A percentile compares a stretch with the other conserved stretches of the same genome.
Evolutionary conservation across 2,888 invertebrate genomes (phyloP).

Genomic region (Latrodectus hesperus): DNA sequence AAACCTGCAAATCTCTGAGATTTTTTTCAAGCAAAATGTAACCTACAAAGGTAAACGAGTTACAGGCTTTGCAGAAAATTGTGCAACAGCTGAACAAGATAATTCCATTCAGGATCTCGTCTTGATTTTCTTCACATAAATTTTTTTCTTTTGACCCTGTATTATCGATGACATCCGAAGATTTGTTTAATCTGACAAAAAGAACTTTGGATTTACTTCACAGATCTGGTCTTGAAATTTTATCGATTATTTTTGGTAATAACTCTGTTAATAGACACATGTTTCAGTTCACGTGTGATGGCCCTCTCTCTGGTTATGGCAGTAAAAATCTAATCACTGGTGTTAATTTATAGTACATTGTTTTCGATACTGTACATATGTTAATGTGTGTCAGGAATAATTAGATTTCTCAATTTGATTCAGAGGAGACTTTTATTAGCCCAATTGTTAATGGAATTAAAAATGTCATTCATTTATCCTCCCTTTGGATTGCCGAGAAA

Average conservation of each 20-base stretch:
- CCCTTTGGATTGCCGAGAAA: not conserved
- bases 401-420: not conserved
- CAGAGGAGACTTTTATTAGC: not conserved
- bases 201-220: not conserved
- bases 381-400: slow-evolving; percentile 20
- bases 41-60: slow-evolving; percentile 10
- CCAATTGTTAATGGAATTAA: not conserved
- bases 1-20: slow-evolving; percentile 10
- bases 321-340: not conserved
- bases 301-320: not conserved
- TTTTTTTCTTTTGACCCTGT: not conserved
- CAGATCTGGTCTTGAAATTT: slow-evolving; percentile 4
- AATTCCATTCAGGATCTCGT: not conserved
- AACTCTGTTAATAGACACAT: slow-evolving; percentile 28
- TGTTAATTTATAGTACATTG: not conserved
- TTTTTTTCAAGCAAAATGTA: not conserved
- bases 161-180: not conserved
- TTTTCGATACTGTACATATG: slow-evolving; percentile 16
- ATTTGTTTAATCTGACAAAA: not conserved
- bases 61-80: slow-evolving; percentile 16
- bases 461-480: not conserved
- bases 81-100: not conserved
- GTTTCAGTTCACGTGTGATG: not conserved
- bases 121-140: not conserved
- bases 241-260: slow-evolving; percentile 26